Evolutionary conservation across 1,140 invertebrate species (phyloP), one percentile per base, ranked within the genome.

Genomic region (Daktulosphaira vitifoliae): DNA sequence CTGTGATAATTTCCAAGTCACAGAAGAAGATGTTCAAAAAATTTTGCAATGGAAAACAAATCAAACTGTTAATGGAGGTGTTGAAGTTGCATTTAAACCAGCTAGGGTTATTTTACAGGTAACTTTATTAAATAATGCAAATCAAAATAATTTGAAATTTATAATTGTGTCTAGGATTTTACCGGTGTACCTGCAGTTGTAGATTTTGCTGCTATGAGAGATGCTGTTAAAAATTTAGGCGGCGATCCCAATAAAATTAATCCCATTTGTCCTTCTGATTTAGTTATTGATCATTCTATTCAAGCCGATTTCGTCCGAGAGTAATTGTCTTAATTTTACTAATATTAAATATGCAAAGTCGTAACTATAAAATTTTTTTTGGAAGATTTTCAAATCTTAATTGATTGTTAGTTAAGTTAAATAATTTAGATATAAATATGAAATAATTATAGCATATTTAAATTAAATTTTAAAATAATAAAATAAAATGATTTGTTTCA

Each of bases 201-300:
- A 11, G 96, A 99, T 77, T 96, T 99, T 81, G 96, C 96, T 37
- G 92, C 93, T 6, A 98, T 99, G 95, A 79, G 96, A 71, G 94
- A 98, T 80, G 92, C 93, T 20, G 92, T 98, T 0, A 84, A 88
- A 71, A 78, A 80, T 37, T 77, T 98, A 9, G 88, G 87, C 1
- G 92, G 91, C 2, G 80, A 98, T 79, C 90, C 94, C 3, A 80
- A 93, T 67, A 89, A 88, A 76, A 97, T 99, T 68, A 98, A 99
- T 78, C 96, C 96, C 2, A 84, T 95, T 48, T 98, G 95, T 74
- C 96, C 96, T 6, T 91, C 93, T 2, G 96, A 98, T 78, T 79
- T 99, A 64, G 94, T 98, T 38, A 97, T 99, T 69, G 96, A 99
- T 80, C 96, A 99, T 76, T 98, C 94, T 0, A 87, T 99, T 49